phyloP scores from a whole-genome alignment of 2,888 invertebrate genomes.

The Tryphoninae sp. region DNA sequence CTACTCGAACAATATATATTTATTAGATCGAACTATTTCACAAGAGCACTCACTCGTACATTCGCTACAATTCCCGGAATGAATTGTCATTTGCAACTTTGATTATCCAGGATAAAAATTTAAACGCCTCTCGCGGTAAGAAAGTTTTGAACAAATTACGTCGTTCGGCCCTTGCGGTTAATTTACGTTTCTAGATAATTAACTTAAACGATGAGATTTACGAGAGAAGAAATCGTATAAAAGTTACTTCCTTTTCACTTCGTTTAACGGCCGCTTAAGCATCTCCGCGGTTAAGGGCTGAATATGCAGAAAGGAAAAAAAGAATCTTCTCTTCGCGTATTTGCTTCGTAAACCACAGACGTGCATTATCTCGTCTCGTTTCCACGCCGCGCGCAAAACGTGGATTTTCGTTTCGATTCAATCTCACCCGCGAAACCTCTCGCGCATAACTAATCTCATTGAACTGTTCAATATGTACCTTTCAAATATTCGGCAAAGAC shows the following conservation, averaged over 20 bases:
- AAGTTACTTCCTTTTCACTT: no score
- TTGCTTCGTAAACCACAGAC: background rate
- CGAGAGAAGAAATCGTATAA: no score
- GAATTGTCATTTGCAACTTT: constrained; percentile 5
- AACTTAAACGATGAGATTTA: no score
- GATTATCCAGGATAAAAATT: background rate
- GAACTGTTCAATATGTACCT: background rate
- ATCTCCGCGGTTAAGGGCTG: no score
- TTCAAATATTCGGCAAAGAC: constrained; percentile 15
- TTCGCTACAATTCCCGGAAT: constrained; percentile 15
- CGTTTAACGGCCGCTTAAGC: no score
- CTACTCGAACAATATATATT: background rate
- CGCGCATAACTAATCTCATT: constrained; percentile 22
- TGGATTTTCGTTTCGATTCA: constrained; percentile 27
- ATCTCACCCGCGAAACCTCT: constrained; percentile 12
- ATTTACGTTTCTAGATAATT: no score
- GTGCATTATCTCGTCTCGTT: background rate
- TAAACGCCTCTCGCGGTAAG: background rate
- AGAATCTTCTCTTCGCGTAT: no score
- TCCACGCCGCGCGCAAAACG: constrained; percentile 3
- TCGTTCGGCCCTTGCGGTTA: background rate
- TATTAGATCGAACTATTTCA: constrained; percentile 32
- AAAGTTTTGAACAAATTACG: background rate
- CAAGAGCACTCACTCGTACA: constrained; percentile 2
- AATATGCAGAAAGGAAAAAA: background rate